Evolutionary conservation across 2,888 invertebrate genomes (phyloP).

Genomic region (Caenorhabditis afra): DNA sequence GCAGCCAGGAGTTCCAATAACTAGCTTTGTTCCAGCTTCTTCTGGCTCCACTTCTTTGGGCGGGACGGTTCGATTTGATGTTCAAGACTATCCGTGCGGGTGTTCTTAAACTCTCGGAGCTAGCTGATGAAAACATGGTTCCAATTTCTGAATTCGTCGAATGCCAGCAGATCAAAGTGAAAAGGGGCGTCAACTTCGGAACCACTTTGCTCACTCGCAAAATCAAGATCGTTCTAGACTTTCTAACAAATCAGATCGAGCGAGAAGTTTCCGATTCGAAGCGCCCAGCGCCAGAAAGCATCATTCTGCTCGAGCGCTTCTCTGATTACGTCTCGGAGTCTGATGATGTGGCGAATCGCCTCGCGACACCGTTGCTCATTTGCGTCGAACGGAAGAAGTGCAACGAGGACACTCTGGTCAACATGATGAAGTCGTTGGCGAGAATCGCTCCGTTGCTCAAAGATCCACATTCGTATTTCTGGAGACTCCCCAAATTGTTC

Average conservation of each 20-base stretch:
- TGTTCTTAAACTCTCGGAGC: constrained; percentile 65
- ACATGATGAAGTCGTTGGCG: constrained; percentile 67
- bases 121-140: constrained; percentile 63
- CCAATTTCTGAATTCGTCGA: constrained; percentile 21
- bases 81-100: constrained; percentile 57
- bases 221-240: constrained; percentile 66
- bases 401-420: constrained; percentile 63
- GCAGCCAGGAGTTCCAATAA: background rate
- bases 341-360: constrained; percentile 63
- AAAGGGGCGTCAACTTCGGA: constrained; percentile 63
- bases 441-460: constrained; percentile 61
- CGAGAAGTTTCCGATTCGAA: constrained; percentile 51
- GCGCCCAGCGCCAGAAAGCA: constrained; percentile 57
- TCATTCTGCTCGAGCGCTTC: constrained; percentile 62
- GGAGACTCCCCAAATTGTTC: constrained; percentile 67
- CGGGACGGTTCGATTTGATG: constrained; percentile 55
- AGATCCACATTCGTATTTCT: constrained; percentile 61
- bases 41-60: constrained; percentile 62
- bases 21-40: constrained; percentile 45
- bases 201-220: constrained; percentile 66
- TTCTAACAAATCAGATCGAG: constrained; percentile 62
- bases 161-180: constrained; percentile 25
- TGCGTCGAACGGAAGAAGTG: constrained; percentile 63
- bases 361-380: constrained; percentile 68
- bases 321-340: constrained; percentile 67